These are phyloP conservation scores for Nanorana parkeri DNA, from an alignment of 2,113 vertebrate species.

Conservation along the genomic window DNA sequence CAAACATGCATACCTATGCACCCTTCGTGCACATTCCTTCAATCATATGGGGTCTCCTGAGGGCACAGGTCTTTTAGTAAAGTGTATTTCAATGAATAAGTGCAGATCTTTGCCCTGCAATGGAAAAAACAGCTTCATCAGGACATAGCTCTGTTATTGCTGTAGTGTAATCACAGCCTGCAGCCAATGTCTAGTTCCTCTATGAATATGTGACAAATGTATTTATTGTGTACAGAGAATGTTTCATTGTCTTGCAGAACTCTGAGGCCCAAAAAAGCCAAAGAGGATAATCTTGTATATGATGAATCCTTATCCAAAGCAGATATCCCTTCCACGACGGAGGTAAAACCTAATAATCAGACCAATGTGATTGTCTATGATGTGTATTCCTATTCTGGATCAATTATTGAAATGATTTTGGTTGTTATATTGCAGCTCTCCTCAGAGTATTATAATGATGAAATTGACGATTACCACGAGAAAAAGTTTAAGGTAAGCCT, in stretches of 20 bases:
- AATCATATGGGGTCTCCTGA: no score
- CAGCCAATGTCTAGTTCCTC: neutral
- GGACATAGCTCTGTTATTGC: neutral
- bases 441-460: constrained; percentile 73
- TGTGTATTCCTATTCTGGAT: constrained; percentile 2
- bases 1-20: no score
- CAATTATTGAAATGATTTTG: neutral
- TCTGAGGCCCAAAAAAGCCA: neutral
- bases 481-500: constrained; percentile 75
- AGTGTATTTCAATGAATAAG: no score
- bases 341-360: constrained; percentile 24
- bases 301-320: constrained; percentile 45
- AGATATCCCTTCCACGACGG: constrained; percentile 35
- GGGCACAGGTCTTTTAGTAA: no score
- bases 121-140: neutral
- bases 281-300: constrained; percentile 8
- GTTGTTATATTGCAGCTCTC: constrained; percentile 67
- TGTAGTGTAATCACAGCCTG: neutral
- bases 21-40: no score
- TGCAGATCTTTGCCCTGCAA: no score
- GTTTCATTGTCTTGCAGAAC: neutral
- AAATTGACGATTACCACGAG: constrained; percentile 77
- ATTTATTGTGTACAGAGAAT: neutral
- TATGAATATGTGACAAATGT: neutral
- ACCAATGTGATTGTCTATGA: neutral